These are phyloP conservation scores for Murina feae DNA, from an alignment of 2,113 vertebrate genomes.

Conservation along the genomic window DNA sequence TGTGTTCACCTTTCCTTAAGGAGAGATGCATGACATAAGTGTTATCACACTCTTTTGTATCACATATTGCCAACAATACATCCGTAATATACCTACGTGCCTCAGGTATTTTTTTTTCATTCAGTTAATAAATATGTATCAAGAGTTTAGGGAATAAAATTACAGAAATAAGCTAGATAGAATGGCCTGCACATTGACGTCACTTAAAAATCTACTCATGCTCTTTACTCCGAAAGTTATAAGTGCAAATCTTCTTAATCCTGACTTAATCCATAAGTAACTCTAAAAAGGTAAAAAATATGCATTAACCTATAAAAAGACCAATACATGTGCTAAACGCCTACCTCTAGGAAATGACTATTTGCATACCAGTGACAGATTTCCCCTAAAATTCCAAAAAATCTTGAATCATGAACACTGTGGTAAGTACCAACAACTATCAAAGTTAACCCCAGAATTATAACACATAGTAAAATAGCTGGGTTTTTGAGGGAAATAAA, in stretches of 20 bases:
- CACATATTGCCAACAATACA: not conserved
- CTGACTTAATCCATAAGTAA: not conserved
- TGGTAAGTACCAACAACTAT: not conserved
- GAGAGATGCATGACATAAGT: not conserved
- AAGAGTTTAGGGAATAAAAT: not conserved
- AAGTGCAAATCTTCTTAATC: not conserved
- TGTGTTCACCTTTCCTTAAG: not conserved
- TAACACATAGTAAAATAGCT: not conserved
- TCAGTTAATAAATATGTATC: not conserved
- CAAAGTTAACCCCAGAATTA: not conserved
- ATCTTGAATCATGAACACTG: not conserved
- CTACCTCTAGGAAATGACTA: not conserved
- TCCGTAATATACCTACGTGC: not conserved
- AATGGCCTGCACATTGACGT: not conserved
- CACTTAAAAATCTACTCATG: slow-evolving; percentile 7
- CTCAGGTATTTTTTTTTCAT: not conserved
- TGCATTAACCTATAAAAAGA: not conserved
- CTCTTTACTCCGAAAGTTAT: not conserved
- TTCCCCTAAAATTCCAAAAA: not conserved
- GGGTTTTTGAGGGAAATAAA: not conserved
- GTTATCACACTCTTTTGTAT: not conserved
- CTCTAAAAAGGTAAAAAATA: not conserved
- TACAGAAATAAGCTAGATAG: not conserved
- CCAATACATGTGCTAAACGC: not conserved
- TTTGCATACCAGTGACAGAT: not conserved